Evolutionary conservation across 2,113 vertebrate genomes (phyloP), one percentile per base, ranked within the genome.

Genomic region (Oryzias javanicus): DNA sequence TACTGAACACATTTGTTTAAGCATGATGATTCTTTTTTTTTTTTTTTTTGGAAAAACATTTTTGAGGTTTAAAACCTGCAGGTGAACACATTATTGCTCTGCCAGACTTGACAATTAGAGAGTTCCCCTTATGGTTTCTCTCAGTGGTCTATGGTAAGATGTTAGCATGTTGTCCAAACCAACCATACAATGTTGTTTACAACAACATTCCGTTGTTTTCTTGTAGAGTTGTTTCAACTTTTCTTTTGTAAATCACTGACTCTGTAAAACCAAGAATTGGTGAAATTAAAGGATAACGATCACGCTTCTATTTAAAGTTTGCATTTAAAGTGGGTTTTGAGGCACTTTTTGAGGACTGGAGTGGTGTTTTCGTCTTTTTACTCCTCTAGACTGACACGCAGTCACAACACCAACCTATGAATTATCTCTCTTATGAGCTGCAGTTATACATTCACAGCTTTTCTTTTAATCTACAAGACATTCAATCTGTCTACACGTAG

Each of bases 341-440:
- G 55, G 54, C 64, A 40, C 45, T 51, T 78, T 79, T 78, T 45
- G 51, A 68, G 47, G 27, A 49, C 75, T 51, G 52, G 40, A 53
- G 69, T 67, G 54, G 64, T 65, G 67, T 55, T 61, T 66, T 42
- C 29, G 14, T 29, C 50, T n/a, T 71, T 83, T 85, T 74, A 72
- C 70, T 61, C 55, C 0, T 72, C 75, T 25, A 46, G 70, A 60
- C 60, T 70, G 67, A 79, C 48, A 60, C 74, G 72, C 59, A 67
- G 67, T 79, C 55, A 68, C 65, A 72, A 81, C 68, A 82, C 76
- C 79, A 79, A 85, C 80, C 64, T 68, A 71, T 55, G 60, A 83
- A 84, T 86, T 77, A 79, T 85, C 70, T 76, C 52, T 67, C 80
- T 86, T 80, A 82, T 57, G 67, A 77, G 81, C 51, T 60, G 72